A percentile compares a stretch with the other conserved stretches of the same genome.
Evolutionary conservation across 2,888 invertebrate species (phyloP).

Genomic region (Cheilosia soror): DNA sequence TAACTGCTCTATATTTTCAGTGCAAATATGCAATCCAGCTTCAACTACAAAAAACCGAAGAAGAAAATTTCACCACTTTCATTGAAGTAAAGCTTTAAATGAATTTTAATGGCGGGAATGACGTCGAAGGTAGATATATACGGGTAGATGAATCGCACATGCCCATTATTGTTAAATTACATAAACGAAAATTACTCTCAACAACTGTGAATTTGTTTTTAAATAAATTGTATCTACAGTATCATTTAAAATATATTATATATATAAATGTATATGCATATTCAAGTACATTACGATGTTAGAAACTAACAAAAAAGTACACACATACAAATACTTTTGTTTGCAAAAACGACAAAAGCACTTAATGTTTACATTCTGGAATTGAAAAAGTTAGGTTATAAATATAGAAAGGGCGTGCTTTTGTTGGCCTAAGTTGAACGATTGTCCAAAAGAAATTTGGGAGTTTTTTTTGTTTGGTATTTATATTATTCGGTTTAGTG

Average conservation of each 20-base stretch:
- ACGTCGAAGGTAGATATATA: conserved; percentile 44
- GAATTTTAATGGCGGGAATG: conserved; percentile 71
- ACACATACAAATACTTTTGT: too few relatives aligned
- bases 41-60: conserved; percentile 24
- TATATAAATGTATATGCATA: too few relatives aligned
- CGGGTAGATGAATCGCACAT: conserved; percentile 42
- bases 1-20: conserved; percentile 65
- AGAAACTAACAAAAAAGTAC: too few relatives aligned
- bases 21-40: conserved; percentile 44
- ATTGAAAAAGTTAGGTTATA: conserved; percentile 49
- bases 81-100: conserved; percentile 71
- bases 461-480: too few relatives aligned
- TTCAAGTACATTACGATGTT: too few relatives aligned
- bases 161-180: conserved; percentile 67
- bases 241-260: too few relatives aligned
- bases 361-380: conserved; percentile 38
- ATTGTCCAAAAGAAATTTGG: too few relatives aligned
- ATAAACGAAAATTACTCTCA: conserved; percentile 59
- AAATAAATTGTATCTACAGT: not conserved
- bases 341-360: not conserved
- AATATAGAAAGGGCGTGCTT: conserved; percentile 13
- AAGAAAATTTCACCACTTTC: conserved; percentile 56
- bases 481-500: too few relatives aligned
- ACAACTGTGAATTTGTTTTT: conserved; percentile 1
- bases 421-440: not conserved